Evolutionary conservation across 1,140 invertebrate genomes (phyloP).

Genomic region (Medauroidea extradentata): DNA sequence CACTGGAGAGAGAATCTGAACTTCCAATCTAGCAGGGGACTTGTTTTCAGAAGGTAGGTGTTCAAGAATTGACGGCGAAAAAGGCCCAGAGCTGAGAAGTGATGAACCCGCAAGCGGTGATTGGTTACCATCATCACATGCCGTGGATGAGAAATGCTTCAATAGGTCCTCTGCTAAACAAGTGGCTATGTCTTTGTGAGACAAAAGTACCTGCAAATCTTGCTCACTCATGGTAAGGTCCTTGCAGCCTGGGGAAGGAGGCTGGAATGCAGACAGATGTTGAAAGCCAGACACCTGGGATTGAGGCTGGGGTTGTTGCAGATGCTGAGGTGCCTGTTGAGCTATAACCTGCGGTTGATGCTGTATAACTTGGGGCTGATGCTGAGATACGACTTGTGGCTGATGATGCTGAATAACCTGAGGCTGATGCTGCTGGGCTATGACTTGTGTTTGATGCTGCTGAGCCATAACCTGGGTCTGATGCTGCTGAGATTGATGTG

Average conservation of each 20-base stretch:
- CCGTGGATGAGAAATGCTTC: slow-evolving; percentile 66
- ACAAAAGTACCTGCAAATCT: slow-evolving; percentile 64
- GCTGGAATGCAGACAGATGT: not conserved
- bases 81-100: slow-evolving; percentile 48
- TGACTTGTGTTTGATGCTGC: not conserved
- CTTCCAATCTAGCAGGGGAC: too few species aligned
- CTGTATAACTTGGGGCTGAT: not conserved
- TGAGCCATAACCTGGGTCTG: too few species aligned
- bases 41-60: not conserved
- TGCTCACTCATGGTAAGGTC: slow-evolving; percentile 47
- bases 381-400: not conserved
- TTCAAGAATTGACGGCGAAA: slow-evolving; percentile 51
- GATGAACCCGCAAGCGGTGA: too few species aligned
- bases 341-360: not conserved
- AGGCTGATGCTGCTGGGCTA: slow-evolving; percentile 1
- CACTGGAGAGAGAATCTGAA: too few species aligned
- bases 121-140: slow-evolving; percentile 42
- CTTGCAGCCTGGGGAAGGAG: slow-evolving; percentile 3
- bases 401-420: slow-evolving; percentile 13
- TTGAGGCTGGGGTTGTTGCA: slow-evolving; percentile 5
- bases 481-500: not conserved
- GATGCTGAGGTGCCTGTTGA: slow-evolving; percentile 15
- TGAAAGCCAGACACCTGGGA: not conserved
- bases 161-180: slow-evolving; percentile 78
- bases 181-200: slow-evolving; percentile 70